Base-by-base conservation (phyloP, 2,797 vertebrate genomes). In the Silurus lanzhouensis region DNA sequence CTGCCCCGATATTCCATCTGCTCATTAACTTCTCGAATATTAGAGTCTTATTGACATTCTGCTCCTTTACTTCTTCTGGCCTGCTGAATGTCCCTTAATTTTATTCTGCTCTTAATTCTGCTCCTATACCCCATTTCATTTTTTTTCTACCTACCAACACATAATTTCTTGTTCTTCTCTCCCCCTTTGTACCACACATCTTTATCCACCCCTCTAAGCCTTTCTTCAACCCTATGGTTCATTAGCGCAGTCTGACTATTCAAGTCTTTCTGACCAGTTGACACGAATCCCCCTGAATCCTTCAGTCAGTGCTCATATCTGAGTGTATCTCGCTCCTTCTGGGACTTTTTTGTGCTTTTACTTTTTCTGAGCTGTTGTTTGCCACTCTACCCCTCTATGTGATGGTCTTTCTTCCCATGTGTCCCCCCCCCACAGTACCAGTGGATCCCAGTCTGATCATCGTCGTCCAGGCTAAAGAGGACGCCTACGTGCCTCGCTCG, bases 401-500 rank as follows among this genome's bases (percentile, higher is more conserved):
- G 74, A 77, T 60, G 10, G 22, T 75, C 58, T 64, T 25, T 82
- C 31, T 76, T 17, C 14, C 27, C 75, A 19, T 22, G 22, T 70
- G 38, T 70, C 31, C 38, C 48, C 48, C 6, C 20, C 44, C 38
- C 20, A n/a, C 85, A 99, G 98, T 98, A 81, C 98, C 98, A 76
- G 97, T 99, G 87, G 98, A 99, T 91, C 96, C 98, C 75, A 96
- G 96, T 92, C 95, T 99, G 85, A 98, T 99, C 88, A 97, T 99
- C 84, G 96, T 97, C 87, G 94, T 99, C 0, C 98, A 99, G 93
- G 98, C 98, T 66, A 98, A 96, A 93, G 97, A 98, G 91, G 98
- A 99, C 1, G 98, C 98, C 0, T 99, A 99, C 84, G 92, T 99
- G 87, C 98, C 98, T 85, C 96, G 98, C 25, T 95, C 96, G 0